These are phyloP conservation scores for Meta bourneti DNA, from an alignment of 2,888 invertebrate species.

Conservation along the genomic window DNA sequence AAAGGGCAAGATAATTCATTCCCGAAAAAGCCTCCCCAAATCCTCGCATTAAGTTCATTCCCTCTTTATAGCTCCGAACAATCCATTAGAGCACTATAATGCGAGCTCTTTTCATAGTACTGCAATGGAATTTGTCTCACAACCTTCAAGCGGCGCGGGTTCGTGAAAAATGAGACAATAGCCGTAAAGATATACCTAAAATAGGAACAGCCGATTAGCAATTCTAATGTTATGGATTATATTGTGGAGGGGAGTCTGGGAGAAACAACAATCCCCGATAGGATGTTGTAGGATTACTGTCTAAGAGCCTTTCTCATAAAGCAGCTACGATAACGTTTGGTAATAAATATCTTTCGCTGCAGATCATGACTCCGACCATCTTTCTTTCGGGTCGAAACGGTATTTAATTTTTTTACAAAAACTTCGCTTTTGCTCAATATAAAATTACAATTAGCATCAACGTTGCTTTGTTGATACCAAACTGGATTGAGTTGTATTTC, in stretches of 20 bases:
- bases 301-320: slow-evolving; percentile 37
- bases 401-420: slow-evolving; percentile 17
- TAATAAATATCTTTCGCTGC: slow-evolving; percentile 21
- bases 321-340: slow-evolving; percentile 14
- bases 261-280: not conserved
- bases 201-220: slow-evolving; percentile 59
- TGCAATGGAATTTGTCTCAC: slow-evolving; percentile 15
- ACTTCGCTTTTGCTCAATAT: too few relatives aligned
- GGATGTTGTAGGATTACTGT: slow-evolving; percentile 40
- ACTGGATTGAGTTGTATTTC: too few relatives aligned
- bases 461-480: too few relatives aligned
- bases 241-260: too few relatives aligned
- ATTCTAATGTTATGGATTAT: slow-evolving; percentile 64
- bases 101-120: not conserved
- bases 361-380: not conserved
- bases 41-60: not conserved
- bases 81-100: slow-evolving; percentile 21
- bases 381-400: slow-evolving; percentile 37
- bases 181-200: slow-evolving; percentile 44
- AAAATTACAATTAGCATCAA: too few relatives aligned
- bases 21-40: too few relatives aligned
- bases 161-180: slow-evolving; percentile 45
- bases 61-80: not conserved
- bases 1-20: not conserved
- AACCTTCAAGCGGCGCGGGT: not conserved